These are phyloP conservation scores for Phyllotreta striolata DNA, from an alignment of 2,888 invertebrate genomes.

Conservation along the genomic window DNA sequence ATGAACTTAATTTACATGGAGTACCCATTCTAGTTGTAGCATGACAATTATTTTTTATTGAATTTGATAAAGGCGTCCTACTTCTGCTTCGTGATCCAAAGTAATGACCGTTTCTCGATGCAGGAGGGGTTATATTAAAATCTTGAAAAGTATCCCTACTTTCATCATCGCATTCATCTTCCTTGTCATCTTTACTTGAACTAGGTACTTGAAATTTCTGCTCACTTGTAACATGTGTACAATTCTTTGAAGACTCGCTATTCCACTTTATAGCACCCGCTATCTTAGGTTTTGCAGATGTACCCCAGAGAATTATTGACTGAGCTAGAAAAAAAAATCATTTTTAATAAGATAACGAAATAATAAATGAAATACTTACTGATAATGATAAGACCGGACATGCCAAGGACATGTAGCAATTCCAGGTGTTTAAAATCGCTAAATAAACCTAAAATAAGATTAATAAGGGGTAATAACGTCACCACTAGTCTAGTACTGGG, in stretches of 20 bases:
- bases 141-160: conserved; percentile 40
- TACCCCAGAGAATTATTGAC: conserved; percentile 39
- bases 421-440: conserved; percentile 49
- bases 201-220: background rate
- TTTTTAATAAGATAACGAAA: conserved; percentile 11
- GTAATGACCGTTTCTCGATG: conserved; percentile 51
- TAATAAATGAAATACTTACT: conserved; percentile 44
- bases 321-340: conserved; percentile 41
- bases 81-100: conserved; percentile 53
- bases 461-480: conserved; percentile 53
- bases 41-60: conserved; percentile 49
- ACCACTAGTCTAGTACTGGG: conserved; percentile 52
- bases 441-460: conserved; percentile 54
- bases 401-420: conserved; percentile 44
- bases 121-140: conserved; percentile 53
- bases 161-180: conserved; percentile 33
- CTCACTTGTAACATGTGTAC: background rate
- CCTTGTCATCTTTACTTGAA: conserved; percentile 10
- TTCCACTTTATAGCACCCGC: conserved; percentile 36
- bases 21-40: conserved; percentile 58
- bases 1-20: conserved; percentile 55
- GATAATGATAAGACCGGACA: conserved; percentile 45
- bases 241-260: conserved; percentile 6
- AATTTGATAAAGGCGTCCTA: conserved; percentile 54
- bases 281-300: conserved; percentile 20